Evolutionary conservation across 2,113 vertebrate species (phyloP), one percentile per base, ranked within the genome.

Genomic region (Sciurus niger): DNA sequence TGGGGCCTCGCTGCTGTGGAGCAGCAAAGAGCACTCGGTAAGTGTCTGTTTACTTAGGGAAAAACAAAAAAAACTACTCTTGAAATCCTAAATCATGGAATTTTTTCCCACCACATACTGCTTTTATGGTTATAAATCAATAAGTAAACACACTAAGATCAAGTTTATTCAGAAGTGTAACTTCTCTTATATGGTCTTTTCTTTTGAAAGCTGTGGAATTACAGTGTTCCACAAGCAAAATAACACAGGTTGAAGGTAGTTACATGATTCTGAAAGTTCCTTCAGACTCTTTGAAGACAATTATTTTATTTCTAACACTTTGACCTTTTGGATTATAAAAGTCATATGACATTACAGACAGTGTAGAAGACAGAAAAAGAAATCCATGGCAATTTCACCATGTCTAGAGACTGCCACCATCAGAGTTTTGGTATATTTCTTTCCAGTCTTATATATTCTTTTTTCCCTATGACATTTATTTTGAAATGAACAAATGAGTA

Each of bases 11-110:
- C n/a, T 87, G n/a, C 51, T 37, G 46, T 30, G 67, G 22, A 77
- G 72, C 30, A n/a, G n/a, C 79, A 92, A 79, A 94, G 96, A 88
- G 46, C 17, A 34, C 82, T 89, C 32, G 77, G 58, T 34, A 65
- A 89, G 77, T 84, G 46, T 93, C 80, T 96, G n/a, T 92, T 97
- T 86, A 96, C 92, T 73, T 48, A 84, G 94, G 40, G 40, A 40
- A 40, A 14, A 77, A 46, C 51, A 89, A 78, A 85, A 78, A 40
- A 72, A 63, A 28, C 8, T 16, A 58, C 13, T 25, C 84, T 84
- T 93, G 72, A 84, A 79, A 68, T 79, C 88, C 84, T 32, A 95
- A 67, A 70, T 37, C 63, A 70, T 0, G 90, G 74, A 93, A 93
- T 94, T 80, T 82, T 95, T 51, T 68, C 24, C 63, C 4, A 48